A percentile compares a stretch with the other conserved stretches of the same genome.
These are phyloP conservation scores for Drosophila robusta DNA, from an alignment of 2,888 invertebrate genomes.

Conservation along the genomic window DNA sequence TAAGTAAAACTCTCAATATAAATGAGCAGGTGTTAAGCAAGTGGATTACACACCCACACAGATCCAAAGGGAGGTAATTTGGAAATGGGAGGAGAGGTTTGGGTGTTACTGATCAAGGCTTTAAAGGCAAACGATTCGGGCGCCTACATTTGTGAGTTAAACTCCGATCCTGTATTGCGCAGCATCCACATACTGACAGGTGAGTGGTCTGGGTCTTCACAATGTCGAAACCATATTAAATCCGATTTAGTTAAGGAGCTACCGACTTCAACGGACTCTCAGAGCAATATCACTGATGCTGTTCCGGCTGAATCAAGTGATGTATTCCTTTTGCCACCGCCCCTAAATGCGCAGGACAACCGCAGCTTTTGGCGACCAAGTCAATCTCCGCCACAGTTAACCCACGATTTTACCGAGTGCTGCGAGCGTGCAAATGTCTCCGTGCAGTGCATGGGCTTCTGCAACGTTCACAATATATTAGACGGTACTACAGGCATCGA, in stretches of 20 bases:
- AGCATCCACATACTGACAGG: conserved; percentile 93
- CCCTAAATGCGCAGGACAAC: conserved; percentile 79
- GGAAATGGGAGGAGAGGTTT: conserved; percentile 90
- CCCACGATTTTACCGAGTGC: conserved; percentile 93
- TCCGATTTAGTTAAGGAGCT: conserved; percentile 69
- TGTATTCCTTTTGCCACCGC: conserved; percentile 80
- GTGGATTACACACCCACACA: conserved; percentile 30
- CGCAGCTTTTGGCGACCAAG: conserved; percentile 81
- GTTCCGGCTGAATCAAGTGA: conserved; percentile 71
- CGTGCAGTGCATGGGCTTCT: conserved; percentile 91
- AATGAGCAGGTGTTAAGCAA: neutral
- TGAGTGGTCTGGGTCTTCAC: conserved; percentile 69
- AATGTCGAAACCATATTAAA: neutral
- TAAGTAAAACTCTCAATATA: conserved; percentile 84
- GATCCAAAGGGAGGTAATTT: conserved; percentile 78
- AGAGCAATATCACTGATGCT: conserved; percentile 46
- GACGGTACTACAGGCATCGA: conserved; percentile 92
- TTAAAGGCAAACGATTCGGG: conserved; percentile 90
- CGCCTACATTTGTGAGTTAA: conserved; percentile 93
- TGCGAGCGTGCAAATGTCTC: conserved; percentile 90
- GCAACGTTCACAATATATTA: conserved; percentile 91
- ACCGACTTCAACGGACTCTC: conserved; percentile 38
- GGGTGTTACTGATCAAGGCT: conserved; percentile 92
- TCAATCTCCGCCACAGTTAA: conserved; percentile 83
- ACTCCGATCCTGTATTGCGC: conserved; percentile 91